phyloP scores from a whole-genome alignment of 2,888 invertebrate species.

The Cryptocephalus moraei region DNA sequence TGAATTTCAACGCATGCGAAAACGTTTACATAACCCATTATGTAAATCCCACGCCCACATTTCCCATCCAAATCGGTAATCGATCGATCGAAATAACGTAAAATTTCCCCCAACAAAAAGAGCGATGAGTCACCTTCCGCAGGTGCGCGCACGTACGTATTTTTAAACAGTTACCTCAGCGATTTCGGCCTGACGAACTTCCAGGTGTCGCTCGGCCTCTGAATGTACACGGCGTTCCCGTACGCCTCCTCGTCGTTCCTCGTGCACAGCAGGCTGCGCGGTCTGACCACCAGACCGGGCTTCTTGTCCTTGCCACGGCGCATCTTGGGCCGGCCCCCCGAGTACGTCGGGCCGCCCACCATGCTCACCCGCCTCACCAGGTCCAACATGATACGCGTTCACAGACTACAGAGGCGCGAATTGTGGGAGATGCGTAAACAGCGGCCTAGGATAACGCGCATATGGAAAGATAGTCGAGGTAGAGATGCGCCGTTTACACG shows the following conservation, averaged over 20 bases:
- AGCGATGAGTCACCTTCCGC: no score
- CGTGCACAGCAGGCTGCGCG: slow-evolving; percentile 33
- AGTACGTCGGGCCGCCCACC: slow-evolving; percentile 20
- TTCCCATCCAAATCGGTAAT: background rate
- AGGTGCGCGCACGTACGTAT: no score
- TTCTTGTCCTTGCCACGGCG: slow-evolving; percentile 26
- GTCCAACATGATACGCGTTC: slow-evolving; percentile 25
- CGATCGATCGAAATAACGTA: background rate
- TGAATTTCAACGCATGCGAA: no score
- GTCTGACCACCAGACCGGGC: slow-evolving; percentile 25
- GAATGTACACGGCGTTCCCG: slow-evolving; percentile 21
- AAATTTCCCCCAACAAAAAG: no score
- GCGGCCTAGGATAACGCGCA: no score
- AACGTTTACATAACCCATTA: no score
- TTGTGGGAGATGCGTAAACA: no score
- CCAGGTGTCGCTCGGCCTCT: slow-evolving; percentile 36
- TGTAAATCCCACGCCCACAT: no score
- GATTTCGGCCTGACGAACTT: slow-evolving; percentile 36
- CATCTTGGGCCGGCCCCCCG: slow-evolving; percentile 22
- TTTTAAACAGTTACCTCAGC: slow-evolving; percentile 24
- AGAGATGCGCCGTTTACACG: no score
- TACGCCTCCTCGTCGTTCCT: slow-evolving; percentile 28
- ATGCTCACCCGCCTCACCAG: slow-evolving; percentile 25
- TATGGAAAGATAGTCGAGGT: no score
- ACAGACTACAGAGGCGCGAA: no score